Percentiles rank a stretch among this genome's conserved stretches.
Evolutionary conservation across 2,797 vertebrate genomes (phyloP).

Genomic region (Manis javanica): DNA sequence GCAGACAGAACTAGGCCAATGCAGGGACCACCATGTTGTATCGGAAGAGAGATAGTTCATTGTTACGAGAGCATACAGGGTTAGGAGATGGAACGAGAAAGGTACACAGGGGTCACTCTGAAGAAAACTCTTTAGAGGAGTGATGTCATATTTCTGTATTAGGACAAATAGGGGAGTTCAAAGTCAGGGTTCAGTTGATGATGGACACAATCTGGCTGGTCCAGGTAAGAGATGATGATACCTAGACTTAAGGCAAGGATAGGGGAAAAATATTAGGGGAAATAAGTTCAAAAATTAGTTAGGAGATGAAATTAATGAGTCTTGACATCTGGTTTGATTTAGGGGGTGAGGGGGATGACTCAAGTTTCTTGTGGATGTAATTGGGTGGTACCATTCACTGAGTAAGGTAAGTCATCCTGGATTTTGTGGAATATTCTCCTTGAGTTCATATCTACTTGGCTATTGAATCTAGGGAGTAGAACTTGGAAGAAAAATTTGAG

Average conservation of each 20-base stretch:
- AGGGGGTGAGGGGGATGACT: neutral
- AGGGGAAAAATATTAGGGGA: neutral
- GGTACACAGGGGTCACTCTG: no score
- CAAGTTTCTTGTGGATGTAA: neutral
- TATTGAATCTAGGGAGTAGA: neutral
- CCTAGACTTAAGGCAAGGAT: neutral
- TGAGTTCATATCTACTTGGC: neutral
- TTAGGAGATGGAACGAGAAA: neutral
- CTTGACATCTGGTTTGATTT: neutral
- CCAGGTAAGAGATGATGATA: neutral
- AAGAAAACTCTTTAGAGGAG: neutral
- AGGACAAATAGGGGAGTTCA: neutral
- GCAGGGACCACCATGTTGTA: neutral
- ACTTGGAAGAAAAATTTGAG: neutral
- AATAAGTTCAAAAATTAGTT: neutral
- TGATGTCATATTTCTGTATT: neutral
- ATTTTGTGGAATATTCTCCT: neutral
- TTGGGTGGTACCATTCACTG: neutral
- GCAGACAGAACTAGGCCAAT: neutral
- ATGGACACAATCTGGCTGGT: neutral
- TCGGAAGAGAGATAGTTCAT: neutral
- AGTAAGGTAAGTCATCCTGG: neutral
- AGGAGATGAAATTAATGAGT: neutral
- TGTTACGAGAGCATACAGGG: neutral
- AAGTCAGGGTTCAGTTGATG: neutral